Base-by-base conservation (phyloP, 2,888 invertebrate genomes). In the Drosophila diplacantha region DNA sequence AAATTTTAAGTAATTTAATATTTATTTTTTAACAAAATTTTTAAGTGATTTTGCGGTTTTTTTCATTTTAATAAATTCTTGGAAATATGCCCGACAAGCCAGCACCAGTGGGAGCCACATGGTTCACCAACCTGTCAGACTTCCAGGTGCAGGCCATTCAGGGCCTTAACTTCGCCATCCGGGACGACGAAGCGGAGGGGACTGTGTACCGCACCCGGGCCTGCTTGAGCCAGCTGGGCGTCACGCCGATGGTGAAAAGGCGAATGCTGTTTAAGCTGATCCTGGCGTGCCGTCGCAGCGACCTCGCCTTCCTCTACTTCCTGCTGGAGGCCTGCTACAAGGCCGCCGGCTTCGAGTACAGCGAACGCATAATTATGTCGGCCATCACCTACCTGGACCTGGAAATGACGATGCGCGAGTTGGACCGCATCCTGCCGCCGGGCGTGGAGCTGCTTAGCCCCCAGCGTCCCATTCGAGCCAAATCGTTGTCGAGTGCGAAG, bases 241-340 rank as follows among this genome's bases (percentile, higher is more conserved):
- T 85, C 7, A 46, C 47, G 6, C 84, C 83, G 3, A 12, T 78
- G 18, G 59, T 73, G 0, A 51, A 35, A 12, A 1, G 9, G 7
- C 5, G 14, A 8, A 20, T 22, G 22, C n/a, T 66, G 1, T 8
- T 5, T 1, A 37, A 37, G 8, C 53, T 69, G 26, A 57, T 83
- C 2, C 37, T 43, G 8, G 34, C 79, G 3, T 73, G 81, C 46
- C 72, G 73, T 6, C 70, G 75, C 20, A 83, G 74, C 52, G 81
- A 79, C 49, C 61, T 85, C n/a, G 85, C 83, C 8, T 84, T 85
- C 34, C 56, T 85, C 4, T 83, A 78, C 73, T 84, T 79, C 29
- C 56, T 84, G 7, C 65, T 72, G 59, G 78, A 85, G 29, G 53
- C 74, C 3, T 73, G 72, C 46, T 84, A 84, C n/a, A 71, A 55